A percentile compares a stretch with the other conserved stretches of the same genome.
Conservation (phyloP, 2,888 invertebrate genomes). For the Dilophus febrilis region DNA sequence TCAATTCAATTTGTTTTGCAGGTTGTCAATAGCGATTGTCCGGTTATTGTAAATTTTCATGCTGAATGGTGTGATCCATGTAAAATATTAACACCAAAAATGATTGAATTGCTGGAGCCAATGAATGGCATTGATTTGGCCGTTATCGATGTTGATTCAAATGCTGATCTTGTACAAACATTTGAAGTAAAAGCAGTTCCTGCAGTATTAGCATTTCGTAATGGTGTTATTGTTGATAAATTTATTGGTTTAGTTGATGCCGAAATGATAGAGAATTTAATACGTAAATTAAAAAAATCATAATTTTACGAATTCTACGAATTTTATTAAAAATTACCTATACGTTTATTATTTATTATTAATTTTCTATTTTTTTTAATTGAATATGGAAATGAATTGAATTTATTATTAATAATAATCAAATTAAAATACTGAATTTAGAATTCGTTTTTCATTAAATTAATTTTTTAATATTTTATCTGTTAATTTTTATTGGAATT, state of each 20-base stretch:
- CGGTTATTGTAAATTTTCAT: conserved; percentile 82
- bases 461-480: no score
- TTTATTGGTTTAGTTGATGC: conserved; percentile 75
- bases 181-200: conserved; percentile 73
- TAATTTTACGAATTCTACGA: no score
- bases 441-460: no score
- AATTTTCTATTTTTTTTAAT: no score
- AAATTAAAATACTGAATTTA: no score
- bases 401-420: no score
- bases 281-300: conserved; percentile 36
- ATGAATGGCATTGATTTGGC: conserved; percentile 58
- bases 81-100: conserved; percentile 64
- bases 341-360: no score
- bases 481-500: no score
- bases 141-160: conserved; percentile 64
- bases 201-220: conserved; percentile 62
- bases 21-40: conserved; percentile 67
- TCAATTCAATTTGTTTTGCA: conserved; percentile 20
- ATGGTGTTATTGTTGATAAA: conserved; percentile 70
- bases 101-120: conserved; percentile 57
- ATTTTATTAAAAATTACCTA: no score
- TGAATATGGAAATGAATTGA: no score
- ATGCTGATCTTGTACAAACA: conserved; percentile 65
- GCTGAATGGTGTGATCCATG: conserved; percentile 87
- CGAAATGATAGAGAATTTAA: conserved; percentile 60